Base-by-base conservation (phyloP, 2,113 vertebrate genomes). In the Fulica atra region DNA sequence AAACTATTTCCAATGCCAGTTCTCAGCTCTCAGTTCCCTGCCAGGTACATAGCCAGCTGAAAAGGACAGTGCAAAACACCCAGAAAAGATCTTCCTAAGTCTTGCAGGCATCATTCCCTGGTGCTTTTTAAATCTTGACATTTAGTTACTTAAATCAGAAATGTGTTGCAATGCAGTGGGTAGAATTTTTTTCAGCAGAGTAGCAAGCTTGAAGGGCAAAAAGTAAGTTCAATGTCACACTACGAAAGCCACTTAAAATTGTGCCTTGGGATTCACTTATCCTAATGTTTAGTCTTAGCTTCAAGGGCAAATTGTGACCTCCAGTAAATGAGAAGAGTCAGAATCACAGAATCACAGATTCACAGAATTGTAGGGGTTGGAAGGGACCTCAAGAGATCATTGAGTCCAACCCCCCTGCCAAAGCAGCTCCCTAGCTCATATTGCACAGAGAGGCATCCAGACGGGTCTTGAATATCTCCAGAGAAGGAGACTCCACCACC, bases 121-220 rank as follows among this genome's bases (percentile, higher is more conserved):
- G 3, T 66, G 29, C 7, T 86, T 81, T 83, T 82, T 10, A 73
- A 69, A 69, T 53, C 63, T 40, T 61, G 9, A 10, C 2, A 1
- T 69, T 90, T 24, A 16, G 61, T 68, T 74, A 61, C 7, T 7
- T 26, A n/a, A 77, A 77, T 13, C 1, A 38, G 86, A 76, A 94
- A 38, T 9, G n/a, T 24, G 5, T 48, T 77, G 35, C 36, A 24
- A 44, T 53, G 44, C 17, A 61, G n/a, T 33, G 0, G 0, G 42
- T 50, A 13, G 31, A 57, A 9, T 18, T 81, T 36, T 36, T 73
- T 88, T 46, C 33, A 24, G 40, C 9, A 81, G 35, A 74, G 7
- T 16, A 59, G 57, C 42, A 68, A 71, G 13, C 7, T 20, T 63
- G 46, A 60, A 70, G 63, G 12, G 51, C 16, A 17, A 85, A 68